Conservation (phyloP, 1,140 invertebrate species). For the Calliopsis andreniformis region DNA sequence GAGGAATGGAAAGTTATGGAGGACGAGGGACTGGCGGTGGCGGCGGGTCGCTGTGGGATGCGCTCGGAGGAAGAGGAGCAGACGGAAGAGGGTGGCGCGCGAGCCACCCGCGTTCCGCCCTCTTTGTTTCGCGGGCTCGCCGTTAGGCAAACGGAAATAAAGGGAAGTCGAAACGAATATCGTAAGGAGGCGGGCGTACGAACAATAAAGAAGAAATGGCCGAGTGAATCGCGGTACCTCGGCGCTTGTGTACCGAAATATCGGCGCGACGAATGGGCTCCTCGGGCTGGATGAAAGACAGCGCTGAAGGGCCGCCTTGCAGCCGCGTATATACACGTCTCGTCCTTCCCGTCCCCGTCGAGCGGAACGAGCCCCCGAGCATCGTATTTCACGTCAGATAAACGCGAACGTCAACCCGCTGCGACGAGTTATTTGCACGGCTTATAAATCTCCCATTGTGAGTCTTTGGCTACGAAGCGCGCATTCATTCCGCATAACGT, state of each 20-base stretch:
- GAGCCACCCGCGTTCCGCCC: conserved; percentile 11
- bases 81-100: conserved; percentile 47
- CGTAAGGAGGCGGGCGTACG: conserved; percentile 29
- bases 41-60: conserved; percentile 1
- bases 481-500: neutral
- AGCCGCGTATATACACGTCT: neutral
- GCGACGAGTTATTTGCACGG: conserved; percentile 17
- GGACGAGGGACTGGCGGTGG: neutral
- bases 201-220: conserved; percentile 37
- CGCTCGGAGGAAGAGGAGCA: conserved; percentile 37
- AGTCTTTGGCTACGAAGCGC: neutral
- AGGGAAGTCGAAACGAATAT: conserved; percentile 50
- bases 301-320: neutral
- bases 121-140: conserved; percentile 49
- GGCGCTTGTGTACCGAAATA: conserved; percentile 22
- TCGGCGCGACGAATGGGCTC: neutral
- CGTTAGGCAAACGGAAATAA: conserved; percentile 46
- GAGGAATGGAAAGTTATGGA: conserved; percentile 37
- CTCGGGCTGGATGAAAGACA: neutral
- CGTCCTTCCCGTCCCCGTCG: neutral
- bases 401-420: neutral
- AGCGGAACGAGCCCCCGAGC: neutral
- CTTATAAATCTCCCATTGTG: conserved; percentile 24
- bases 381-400: conserved; percentile 16
- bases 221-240: neutral